phyloP scores from a whole-genome alignment of 1,140 invertebrate species.

The Neuroterus valhalla region DNA sequence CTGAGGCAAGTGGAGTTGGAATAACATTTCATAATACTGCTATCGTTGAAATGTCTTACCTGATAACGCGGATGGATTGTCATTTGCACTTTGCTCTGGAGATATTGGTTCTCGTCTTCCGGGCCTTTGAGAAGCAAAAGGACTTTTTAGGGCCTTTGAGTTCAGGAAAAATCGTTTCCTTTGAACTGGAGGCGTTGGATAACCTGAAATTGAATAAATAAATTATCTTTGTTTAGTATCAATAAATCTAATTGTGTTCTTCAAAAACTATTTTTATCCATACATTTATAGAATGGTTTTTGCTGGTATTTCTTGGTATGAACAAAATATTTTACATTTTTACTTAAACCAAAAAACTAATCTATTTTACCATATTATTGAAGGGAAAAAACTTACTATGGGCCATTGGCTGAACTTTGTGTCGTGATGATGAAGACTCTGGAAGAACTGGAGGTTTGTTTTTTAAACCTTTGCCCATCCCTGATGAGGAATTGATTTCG shows the following conservation, averaged over 20 bases:
- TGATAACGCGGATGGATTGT: slow-evolving; percentile 78
- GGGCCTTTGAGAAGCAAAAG: slow-evolving; percentile 77
- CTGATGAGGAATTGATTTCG: slow-evolving; percentile 52
- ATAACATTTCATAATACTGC: slow-evolving; percentile 6
- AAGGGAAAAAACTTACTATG: slow-evolving; percentile 70
- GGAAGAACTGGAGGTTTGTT: slow-evolving; percentile 64
- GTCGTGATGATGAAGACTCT: slow-evolving; percentile 58
- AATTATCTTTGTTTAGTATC: slow-evolving; percentile 31
- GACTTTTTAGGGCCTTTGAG: slow-evolving; percentile 84
- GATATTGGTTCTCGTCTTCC: slow-evolving; percentile 63
- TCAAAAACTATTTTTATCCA: not conserved
- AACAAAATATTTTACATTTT: no score
- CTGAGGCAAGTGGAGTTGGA: not conserved
- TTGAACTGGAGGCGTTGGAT: slow-evolving; percentile 86
- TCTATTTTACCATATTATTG: not conserved
- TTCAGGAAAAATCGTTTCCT: slow-evolving; percentile 87
- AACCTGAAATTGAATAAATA: slow-evolving; percentile 73
- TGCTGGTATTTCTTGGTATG: no score
- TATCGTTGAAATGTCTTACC: slow-evolving; percentile 74
- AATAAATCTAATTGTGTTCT: slow-evolving; percentile 14
- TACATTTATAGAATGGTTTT: no score
- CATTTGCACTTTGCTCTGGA: slow-evolving; percentile 65
- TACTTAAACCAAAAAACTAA: no score
- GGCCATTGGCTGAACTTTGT: slow-evolving; percentile 72
- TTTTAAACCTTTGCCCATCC: slow-evolving; percentile 59